phyloP scores from a whole-genome alignment of 2,113 vertebrate species.

The Barnardius zonarius region DNA sequence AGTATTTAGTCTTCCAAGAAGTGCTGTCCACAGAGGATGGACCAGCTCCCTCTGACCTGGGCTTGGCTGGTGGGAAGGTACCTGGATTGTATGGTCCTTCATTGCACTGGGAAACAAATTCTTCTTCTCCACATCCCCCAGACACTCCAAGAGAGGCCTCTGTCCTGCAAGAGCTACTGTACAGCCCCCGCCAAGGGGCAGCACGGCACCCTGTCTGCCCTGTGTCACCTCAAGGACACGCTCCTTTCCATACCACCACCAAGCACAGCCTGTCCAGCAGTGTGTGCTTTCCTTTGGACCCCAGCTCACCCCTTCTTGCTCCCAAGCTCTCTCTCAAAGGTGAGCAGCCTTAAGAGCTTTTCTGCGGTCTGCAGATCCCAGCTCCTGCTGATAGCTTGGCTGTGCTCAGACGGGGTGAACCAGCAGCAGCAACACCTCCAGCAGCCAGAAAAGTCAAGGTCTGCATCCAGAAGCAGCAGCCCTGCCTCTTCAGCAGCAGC shows the following conservation, averaged over 20 bases:
- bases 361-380: background rate
- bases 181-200: background rate
- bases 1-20: background rate
- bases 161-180: background rate
- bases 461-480: background rate
- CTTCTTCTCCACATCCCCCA: background rate
- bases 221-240: background rate
- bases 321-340: background rate
- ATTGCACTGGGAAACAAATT: background rate
- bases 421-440: background rate
- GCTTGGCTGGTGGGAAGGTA: background rate
- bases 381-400: background rate
- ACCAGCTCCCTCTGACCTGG: background rate
- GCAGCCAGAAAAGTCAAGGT: background rate
- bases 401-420: background rate
- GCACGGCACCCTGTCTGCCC: background rate
- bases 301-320: background rate
- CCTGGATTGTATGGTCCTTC: background rate
- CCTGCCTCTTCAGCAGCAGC: background rate
- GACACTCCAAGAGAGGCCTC: background rate
- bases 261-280: rapidly evolving
- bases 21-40: rapidly evolving
- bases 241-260: background rate
- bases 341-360: background rate
- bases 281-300: background rate